These are phyloP conservation scores for Crotophaga sulcirostris DNA, from an alignment of 2,113 vertebrate genomes.

Conservation along the genomic window DNA sequence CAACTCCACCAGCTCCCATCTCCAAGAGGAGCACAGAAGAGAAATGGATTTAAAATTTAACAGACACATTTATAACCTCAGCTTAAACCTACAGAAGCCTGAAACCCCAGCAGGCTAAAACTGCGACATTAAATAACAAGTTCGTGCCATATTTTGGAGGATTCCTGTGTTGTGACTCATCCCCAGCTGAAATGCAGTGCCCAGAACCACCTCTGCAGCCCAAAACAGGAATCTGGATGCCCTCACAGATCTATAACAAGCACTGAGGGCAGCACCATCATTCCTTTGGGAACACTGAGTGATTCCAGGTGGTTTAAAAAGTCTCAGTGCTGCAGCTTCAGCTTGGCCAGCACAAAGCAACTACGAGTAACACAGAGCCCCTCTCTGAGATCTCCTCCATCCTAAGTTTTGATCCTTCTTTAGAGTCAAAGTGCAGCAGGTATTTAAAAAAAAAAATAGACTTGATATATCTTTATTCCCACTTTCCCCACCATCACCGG, in stretches of 20 bases:
- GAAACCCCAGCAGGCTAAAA: neutral
- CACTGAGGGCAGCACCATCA: neutral
- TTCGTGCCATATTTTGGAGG: neutral
- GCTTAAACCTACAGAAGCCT: neutral
- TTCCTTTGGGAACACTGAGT: neutral
- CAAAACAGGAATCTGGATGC: neutral
- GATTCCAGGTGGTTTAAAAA: neutral
- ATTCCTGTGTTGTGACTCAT: conserved; percentile 3
- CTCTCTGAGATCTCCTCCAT: too few species aligned
- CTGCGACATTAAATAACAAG: neutral
- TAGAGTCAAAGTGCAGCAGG: too few species aligned
- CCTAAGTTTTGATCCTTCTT: too few species aligned
- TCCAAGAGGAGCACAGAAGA: neutral
- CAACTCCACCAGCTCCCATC: accelerated
- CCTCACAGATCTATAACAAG: neutral
- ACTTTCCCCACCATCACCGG: too few species aligned
- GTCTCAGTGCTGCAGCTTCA: neutral
- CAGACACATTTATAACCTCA: neutral
- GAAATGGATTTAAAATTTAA: neutral
- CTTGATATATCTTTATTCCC: too few species aligned
- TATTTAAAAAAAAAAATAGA: too few species aligned
- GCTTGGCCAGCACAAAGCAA: neutral
- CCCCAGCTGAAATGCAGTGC: neutral
- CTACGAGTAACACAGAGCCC: too few species aligned
- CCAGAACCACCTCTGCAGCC: neutral